Base-by-base conservation (phyloP, 2,888 invertebrate species). In the Tetranychus piercei region DNA sequence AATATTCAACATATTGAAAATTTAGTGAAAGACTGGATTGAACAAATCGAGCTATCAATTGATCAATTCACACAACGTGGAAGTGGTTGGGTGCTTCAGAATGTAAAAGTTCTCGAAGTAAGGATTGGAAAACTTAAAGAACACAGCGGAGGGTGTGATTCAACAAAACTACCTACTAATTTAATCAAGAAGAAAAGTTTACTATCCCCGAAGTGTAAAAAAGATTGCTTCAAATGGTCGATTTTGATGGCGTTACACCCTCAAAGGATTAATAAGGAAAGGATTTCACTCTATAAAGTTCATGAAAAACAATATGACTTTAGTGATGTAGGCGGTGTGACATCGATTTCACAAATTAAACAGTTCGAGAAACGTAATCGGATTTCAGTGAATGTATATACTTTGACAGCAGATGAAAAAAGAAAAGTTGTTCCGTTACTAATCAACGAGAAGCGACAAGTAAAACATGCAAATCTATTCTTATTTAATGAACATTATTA, bases 11-110 rank as follows among this genome's bases (percentile, higher is more conserved):
- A 55, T 15, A 15, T 55, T 55, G 15, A 55, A 15, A 9, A 3
- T 9, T 20, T 69, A 0, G 6, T 69, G 1, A 20, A 11, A 11
- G 4, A 20, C 5, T 69, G 22, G 69, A 9, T 23, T 11, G 11
- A 11, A 20, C 22, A 69, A 0, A n/a, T 69, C 23, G 69, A 69
- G 5, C 5, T 23, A 0, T 11, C 11, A 9, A 23, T 69, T 4
- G 69, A 69, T 22, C 69, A 69, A 69, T 69, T 69, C 20, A 20
- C 34, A 20, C 69, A 69, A 69, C n/a, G 69, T 7, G 69, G 69
- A 18, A 23, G 22, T 20, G 69, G 69, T 1, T 69, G 69, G 69
- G 22, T 23, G 11, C 20, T 69, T 20, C 4, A 69, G 20, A 20
- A 6, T 20, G 20, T 69, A 6, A 23, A 69, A 6, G 11, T 11